These are phyloP conservation scores for Pipa parva DNA, from an alignment of 2,113 vertebrate species.

Conservation along the genomic window DNA sequence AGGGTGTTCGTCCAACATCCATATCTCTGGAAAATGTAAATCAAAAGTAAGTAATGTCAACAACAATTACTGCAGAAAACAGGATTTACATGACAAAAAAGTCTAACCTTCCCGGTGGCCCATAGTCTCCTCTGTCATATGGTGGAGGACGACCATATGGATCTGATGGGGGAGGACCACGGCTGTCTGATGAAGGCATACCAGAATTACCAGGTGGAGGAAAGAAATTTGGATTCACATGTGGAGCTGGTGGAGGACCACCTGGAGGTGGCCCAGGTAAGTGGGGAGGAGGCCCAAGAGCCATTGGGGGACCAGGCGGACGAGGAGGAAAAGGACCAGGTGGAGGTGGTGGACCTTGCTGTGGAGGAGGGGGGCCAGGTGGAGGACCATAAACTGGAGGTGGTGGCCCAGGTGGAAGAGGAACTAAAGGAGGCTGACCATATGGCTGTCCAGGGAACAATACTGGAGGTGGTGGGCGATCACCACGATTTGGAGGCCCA, in stretches of 20 bases:
- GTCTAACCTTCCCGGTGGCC: constrained; percentile 88
- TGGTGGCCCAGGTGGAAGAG: constrained; percentile 90
- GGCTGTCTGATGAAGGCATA: constrained; percentile 86
- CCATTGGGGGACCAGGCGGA: constrained; percentile 88
- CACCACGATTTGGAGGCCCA: constrained; percentile 90
- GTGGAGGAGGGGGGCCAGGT: constrained; percentile 89
- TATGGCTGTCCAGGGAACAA: constrained; percentile 94
- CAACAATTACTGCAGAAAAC: background rate
- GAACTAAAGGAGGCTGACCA: constrained; percentile 90
- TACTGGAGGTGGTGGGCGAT: constrained; percentile 93
- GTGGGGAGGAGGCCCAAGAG: constrained; percentile 92
- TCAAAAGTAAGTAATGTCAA: background rate
- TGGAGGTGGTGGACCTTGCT: constrained; percentile 90
- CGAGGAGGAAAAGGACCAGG: constrained; percentile 91
- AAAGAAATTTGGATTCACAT: constrained; percentile 97
- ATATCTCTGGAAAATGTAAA: constrained; percentile 76
- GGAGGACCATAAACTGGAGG: constrained; percentile 90
- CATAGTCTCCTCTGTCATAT: constrained; percentile 93
- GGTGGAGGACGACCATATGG: constrained; percentile 91
- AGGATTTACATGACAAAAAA: constrained; percentile 38
- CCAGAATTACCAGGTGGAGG: constrained; percentile 91
- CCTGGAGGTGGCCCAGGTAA: constrained; percentile 93
- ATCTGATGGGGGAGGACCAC: constrained; percentile 90
- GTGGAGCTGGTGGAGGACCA: constrained; percentile 92
- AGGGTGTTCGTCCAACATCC: constrained; percentile 87